Conservation (phyloP, 2,888 invertebrate species). For the Ophion ellenae region DNA sequence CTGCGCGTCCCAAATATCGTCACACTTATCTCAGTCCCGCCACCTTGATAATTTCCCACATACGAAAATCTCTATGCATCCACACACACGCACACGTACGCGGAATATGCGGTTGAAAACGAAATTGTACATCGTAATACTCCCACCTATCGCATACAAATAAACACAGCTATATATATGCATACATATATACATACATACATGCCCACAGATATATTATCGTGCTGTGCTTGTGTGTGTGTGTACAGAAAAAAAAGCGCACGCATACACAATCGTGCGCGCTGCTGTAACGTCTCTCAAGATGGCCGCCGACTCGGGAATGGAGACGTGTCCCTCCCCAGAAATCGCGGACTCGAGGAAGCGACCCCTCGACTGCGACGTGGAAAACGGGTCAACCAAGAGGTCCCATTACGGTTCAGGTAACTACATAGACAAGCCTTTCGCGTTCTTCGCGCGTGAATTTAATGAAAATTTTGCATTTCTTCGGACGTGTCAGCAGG, state of each 20-base stretch:
- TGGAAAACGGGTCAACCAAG: conserved; percentile 94
- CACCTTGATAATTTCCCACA: conserved; percentile 28
- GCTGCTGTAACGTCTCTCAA: conserved; percentile 82
- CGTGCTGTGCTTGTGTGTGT: conserved; percentile 24
- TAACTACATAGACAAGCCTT: conserved; percentile 80
- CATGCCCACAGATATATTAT: not conserved
- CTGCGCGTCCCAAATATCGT: conserved; percentile 30
- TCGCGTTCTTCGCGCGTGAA: not conserved
- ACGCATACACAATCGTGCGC: conserved; percentile 70
- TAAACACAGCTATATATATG: conserved; percentile 8
- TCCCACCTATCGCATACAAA: conserved; percentile 47
- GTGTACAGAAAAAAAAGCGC: conserved; percentile 33
- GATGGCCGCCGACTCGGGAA: conserved; percentile 96
- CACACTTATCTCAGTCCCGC: conserved; percentile 8
- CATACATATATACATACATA: not conserved
- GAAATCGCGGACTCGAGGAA: conserved; percentile 96
- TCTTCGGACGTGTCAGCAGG: not conserved
- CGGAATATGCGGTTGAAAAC: conserved; percentile 24
- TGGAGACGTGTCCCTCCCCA: conserved; percentile 97
- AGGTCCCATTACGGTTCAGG: conserved; percentile 96
- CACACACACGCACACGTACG: not conserved
- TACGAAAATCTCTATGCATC: conserved; percentile 22
- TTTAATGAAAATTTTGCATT: conserved; percentile 9
- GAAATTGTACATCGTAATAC: conserved; percentile 29
- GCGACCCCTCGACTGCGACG: conserved; percentile 94